Evolutionary conservation across 2,797 vertebrate species (phyloP).

Genomic region (Phataginus tetradactyla): DNA sequence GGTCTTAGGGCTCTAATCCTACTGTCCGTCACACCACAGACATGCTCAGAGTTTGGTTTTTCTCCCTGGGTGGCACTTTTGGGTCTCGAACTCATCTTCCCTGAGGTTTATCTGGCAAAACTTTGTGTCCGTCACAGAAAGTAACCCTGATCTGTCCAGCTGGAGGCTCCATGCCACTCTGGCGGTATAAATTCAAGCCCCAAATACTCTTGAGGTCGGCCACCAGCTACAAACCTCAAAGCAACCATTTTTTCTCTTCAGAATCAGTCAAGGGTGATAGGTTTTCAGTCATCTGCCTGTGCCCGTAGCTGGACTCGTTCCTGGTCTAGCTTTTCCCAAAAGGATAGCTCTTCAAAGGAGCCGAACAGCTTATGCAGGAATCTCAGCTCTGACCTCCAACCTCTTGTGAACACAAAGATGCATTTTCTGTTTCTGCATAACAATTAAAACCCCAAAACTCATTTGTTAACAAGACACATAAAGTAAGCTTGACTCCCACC

Average conservation of each 20-base stretch:
- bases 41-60: background rate
- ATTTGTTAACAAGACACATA: rapidly evolving
- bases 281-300: background rate
- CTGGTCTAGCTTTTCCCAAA: background rate
- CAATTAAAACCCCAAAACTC: background rate
- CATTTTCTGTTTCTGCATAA: background rate
- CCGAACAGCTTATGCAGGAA: rapidly evolving
- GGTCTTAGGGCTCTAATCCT: background rate
- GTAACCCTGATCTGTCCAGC: too few species aligned
- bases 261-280: background rate
- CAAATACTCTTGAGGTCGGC: background rate
- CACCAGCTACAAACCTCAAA: background rate
- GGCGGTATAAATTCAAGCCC: background rate
- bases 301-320: background rate
- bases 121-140: background rate
- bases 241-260: background rate
- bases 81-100: background rate
- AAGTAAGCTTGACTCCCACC: background rate
- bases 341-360: background rate
- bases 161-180: background rate
- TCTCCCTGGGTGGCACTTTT: background rate
- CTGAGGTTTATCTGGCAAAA: background rate
- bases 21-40: background rate
- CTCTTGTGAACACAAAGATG: background rate
- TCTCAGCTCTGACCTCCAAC: background rate